Evolutionary conservation across 1,140 invertebrate species (phyloP).

Genomic region (Spodoptera litura): DNA sequence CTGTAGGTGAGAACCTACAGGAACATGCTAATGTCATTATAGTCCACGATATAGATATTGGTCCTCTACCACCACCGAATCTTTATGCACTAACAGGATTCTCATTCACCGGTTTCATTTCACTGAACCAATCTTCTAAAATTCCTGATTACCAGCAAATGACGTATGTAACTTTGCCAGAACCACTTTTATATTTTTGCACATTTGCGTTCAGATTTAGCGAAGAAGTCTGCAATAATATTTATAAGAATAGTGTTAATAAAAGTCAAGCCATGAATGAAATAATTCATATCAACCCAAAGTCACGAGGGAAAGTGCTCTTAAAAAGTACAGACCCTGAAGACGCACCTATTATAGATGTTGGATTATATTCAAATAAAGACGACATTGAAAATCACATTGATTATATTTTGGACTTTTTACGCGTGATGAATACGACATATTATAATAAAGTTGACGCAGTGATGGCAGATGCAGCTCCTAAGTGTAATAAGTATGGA

Average conservation of each 20-base stretch:
- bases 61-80: neutral
- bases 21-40: conserved; percentile 10
- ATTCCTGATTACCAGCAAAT: conserved; percentile 32
- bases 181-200: conserved; percentile 24
- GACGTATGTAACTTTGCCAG: conserved; percentile 4
- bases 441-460: conserved; percentile 4
- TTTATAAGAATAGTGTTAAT: neutral
- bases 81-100: conserved; percentile 7
- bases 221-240: conserved; percentile 24
- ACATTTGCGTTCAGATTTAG: conserved; percentile 20
- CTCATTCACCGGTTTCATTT: conserved; percentile 26
- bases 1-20: conserved; percentile 37
- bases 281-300: conserved; percentile 21
- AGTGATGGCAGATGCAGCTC: neutral
- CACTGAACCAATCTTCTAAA: conserved; percentile 18
- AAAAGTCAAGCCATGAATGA: conserved; percentile 24
- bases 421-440: conserved; percentile 23
- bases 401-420: conserved; percentile 7
- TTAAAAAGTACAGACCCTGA: conserved; percentile 12
- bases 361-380: conserved; percentile 19
- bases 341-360: conserved; percentile 7
- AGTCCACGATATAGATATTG: conserved; percentile 7
- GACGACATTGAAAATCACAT: conserved; percentile 25
- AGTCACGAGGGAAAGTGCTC: conserved; percentile 23
- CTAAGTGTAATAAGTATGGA: conserved; percentile 6